Evolutionary conservation across 92 coral and sea anemone species (phyloP).

Genomic region (Montipora capitata): DNA sequence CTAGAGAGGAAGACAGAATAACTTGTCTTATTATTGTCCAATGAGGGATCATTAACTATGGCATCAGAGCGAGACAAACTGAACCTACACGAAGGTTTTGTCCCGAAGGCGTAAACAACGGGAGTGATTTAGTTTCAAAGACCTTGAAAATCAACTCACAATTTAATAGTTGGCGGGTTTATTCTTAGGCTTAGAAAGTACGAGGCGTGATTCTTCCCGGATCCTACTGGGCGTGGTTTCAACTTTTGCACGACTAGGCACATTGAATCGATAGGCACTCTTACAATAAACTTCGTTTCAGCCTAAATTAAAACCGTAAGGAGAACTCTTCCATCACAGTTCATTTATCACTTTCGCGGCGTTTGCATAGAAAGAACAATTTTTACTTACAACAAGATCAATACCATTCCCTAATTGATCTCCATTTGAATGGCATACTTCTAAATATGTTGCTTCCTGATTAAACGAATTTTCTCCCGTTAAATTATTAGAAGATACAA

Average conservation of each 20-base stretch:
- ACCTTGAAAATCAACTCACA: not conserved
- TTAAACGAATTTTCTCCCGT: not conserved
- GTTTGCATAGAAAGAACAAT: too few species aligned
- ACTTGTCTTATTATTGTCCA: too few species aligned
- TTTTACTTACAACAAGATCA: conserved; percentile 10
- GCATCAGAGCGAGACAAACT: not conserved
- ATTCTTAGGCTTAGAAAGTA: not conserved
- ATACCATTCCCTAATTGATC: not conserved
- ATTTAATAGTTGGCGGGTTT: too few species aligned
- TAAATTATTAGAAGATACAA: not conserved
- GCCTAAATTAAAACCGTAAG: not conserved
- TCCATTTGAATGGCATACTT: not conserved
- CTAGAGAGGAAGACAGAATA: not conserved
- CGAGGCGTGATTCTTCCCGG: not conserved
- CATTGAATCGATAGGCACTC: not conserved
- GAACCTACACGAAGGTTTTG: not conserved
- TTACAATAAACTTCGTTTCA: not conserved
- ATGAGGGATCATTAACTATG: conserved; percentile 11
- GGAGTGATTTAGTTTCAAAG: not conserved
- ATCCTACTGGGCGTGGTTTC: not conserved
- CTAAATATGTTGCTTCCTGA: not conserved
- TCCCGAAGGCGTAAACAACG: not conserved
- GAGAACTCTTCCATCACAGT: too few species aligned
- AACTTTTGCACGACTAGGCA: not conserved
- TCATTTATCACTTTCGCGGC: too few species aligned